Conservation (phyloP, 2,113 vertebrate species). For the Eulacestoma nigropectus region DNA sequence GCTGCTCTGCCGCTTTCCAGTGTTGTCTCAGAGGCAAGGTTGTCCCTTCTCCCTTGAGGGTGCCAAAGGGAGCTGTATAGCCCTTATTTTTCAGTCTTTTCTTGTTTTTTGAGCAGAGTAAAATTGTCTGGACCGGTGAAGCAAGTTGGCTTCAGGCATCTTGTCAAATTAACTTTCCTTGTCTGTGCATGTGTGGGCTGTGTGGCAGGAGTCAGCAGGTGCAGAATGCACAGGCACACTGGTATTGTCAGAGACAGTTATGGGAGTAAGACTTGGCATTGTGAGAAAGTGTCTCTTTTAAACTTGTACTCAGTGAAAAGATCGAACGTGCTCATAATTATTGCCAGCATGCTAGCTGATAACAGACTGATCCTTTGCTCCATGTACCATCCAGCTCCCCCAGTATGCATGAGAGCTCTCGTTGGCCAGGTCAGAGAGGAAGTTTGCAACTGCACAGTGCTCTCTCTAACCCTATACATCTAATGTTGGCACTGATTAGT, state of each 20-base stretch:
- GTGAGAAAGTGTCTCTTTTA: background rate
- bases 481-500: background rate
- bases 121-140: background rate
- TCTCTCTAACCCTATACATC: background rate
- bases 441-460: background rate
- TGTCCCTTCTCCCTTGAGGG: background rate
- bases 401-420: background rate
- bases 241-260: background rate
- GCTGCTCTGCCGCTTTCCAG: background rate
- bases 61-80: background rate
- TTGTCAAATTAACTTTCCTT: background rate
- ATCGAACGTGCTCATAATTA: background rate
- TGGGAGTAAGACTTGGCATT: background rate
- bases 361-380: background rate
- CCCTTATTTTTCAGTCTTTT: background rate
- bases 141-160: background rate
- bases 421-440: background rate
- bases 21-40: background rate
- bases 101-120: background rate
- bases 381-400: fast-evolving
- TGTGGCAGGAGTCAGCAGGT: background rate
- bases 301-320: background rate
- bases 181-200: fast-evolving
- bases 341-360: background rate
- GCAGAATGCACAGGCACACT: background rate